Base-by-base conservation (phyloP, 2,113 vertebrate genomes). In the Pycnonotus jocosus region DNA sequence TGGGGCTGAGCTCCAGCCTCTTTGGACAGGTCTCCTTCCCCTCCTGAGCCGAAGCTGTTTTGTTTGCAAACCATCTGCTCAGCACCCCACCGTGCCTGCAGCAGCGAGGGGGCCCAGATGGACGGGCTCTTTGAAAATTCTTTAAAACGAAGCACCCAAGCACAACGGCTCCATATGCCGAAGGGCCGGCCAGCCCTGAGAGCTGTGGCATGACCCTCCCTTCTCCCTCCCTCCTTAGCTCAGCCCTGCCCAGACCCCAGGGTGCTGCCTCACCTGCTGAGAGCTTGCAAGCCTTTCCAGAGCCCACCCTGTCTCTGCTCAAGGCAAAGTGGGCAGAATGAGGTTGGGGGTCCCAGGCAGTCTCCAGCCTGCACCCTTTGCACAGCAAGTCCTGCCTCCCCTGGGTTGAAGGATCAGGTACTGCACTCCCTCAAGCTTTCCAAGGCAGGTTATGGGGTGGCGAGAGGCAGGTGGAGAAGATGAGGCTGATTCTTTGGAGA, bases 31-130 rank as follows among this genome's bases (percentile, higher is more conserved):
- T 61, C 92, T 86, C 69, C 73, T 77, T 86, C 60, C 94, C 96
- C 88, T 62, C 15, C 50, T 45, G 65, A 72, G 87, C 80, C 4
- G 10, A 91, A 93, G 80, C 77, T 81, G 87, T 82, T 88, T 92
- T 72, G 91, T 94, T 91, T 82, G 61, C 77, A 69, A 95, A 95
- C 97, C 98, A 97, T 98, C 97, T 98, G 97, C 96, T 97, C 89
- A 24, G 94, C 21, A 9, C 77, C 22, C 89, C 24, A 15, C 27
- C 45, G 70, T 5, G 45, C 45, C 31, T 13, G 84, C 86, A 64
- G 91, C 20, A 44, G 91, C 8, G 27, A 60, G n/a, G 86, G 85
- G 82, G 86, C 81, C 96, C 97, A 97, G 97, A 97, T 96, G 96
- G 97, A 97, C 45, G 25, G 84, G 37, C 89, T 98, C 96, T 96